phyloP scores from a whole-genome alignment of 1,140 invertebrate genomes.

The Neoseiulus cucumeris region DNA sequence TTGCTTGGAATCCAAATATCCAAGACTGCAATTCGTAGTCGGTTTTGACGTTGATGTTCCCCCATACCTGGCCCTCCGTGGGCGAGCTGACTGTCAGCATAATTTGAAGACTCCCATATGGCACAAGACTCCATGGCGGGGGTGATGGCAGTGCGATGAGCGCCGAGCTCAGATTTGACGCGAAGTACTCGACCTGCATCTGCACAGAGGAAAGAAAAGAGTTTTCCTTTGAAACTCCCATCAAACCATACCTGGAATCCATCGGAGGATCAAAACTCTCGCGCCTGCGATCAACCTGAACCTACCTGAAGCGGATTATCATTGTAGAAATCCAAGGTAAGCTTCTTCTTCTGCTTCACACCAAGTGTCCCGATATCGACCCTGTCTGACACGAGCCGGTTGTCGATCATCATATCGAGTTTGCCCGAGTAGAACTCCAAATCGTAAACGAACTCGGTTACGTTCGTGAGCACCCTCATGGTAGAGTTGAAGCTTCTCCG shows the following conservation, averaged over 20 bases:
- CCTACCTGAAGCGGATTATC: background rate
- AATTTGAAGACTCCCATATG: background rate
- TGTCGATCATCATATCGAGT: background rate
- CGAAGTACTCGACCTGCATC: background rate
- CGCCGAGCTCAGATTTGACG: background rate
- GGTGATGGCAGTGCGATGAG: background rate
- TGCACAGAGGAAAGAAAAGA: background rate
- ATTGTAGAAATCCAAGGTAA: background rate
- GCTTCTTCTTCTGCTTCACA: background rate
- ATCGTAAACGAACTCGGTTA: background rate
- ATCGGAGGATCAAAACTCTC: background rate
- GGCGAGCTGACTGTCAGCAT: background rate
- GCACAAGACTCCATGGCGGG: background rate
- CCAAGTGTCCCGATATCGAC: background rate
- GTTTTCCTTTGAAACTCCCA: background rate
- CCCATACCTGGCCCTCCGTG: background rate
- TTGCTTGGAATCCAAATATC: background rate
- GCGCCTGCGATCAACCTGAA: background rate
- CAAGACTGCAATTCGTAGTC: background rate
- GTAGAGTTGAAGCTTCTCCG: background rate
- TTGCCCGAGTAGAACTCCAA: background rate
- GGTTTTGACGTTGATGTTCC: background rate
- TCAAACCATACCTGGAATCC: background rate
- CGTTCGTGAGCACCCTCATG: background rate
- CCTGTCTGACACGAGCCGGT: background rate